Conservation (phyloP, 2,888 invertebrate genomes). For the Azorinus chamasolen region DNA sequence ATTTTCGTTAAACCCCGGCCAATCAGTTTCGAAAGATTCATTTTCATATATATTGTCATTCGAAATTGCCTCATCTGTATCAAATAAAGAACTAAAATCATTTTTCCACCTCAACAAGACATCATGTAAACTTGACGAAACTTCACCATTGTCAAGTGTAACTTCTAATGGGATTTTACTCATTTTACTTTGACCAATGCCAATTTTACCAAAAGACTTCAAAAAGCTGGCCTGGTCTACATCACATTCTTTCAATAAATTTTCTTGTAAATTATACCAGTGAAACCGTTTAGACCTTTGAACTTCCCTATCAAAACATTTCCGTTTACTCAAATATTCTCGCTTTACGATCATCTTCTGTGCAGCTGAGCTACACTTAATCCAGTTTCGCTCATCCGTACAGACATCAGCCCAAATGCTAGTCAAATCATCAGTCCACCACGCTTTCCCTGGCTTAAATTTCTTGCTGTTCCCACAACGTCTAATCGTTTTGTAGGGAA, state of each 20-base stretch:
- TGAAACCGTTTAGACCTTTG: conserved; percentile 5
- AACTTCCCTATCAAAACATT: conserved; percentile 7
- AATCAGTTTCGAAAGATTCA: not conserved
- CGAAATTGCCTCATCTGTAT: not conserved
- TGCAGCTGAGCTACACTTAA: not conserved
- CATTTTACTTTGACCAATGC: conserved; percentile 17
- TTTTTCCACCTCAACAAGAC: conserved; percentile 15
- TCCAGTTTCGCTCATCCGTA: not conserved
- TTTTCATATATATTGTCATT: not conserved
- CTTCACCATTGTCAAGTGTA: conserved; percentile 10
- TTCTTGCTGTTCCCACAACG: not conserved
- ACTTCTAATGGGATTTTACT: conserved; percentile 25
- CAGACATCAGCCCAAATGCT: not conserved
- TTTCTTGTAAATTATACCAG: conserved; percentile 25
- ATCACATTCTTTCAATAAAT: conserved; percentile 15
- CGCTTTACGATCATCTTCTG: not conserved
- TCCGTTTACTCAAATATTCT: not conserved
- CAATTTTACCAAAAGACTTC: conserved; percentile 39
- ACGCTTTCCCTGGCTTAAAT: conserved; percentile 1
- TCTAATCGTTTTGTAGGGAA: conserved; percentile 4
- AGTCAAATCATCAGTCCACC: conserved; percentile 1
- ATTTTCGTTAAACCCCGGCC: conserved; percentile 15
- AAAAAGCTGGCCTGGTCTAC: conserved; percentile 24
- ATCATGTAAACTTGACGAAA: not conserved
- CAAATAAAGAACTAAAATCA: conserved; percentile 27